Conservation (phyloP, 2,113 vertebrate genomes). For the Piprites chloris region DNA sequence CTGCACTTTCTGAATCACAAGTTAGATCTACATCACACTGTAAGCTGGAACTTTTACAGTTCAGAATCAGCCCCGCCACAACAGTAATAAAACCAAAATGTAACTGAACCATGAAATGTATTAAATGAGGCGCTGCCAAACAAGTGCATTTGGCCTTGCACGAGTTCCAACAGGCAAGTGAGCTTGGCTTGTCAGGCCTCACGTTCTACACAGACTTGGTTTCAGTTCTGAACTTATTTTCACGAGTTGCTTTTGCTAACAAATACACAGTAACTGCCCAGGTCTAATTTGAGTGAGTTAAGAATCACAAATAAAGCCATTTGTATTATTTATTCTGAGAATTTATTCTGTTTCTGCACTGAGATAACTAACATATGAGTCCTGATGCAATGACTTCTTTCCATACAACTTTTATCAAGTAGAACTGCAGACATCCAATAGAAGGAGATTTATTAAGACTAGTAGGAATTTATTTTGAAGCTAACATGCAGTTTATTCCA, state of each 20-base stretch:
- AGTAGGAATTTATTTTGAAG: background rate
- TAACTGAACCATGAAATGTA: background rate
- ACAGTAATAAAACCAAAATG: background rate
- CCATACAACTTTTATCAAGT: background rate
- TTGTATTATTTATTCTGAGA: too few species aligned
- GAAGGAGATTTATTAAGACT: background rate
- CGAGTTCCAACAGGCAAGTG: too few species aligned
- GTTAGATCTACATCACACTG: too few species aligned
- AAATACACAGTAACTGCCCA: background rate
- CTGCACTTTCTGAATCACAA: background rate
- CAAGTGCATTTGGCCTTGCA: background rate
- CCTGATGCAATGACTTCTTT: background rate
- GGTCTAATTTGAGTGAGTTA: background rate
- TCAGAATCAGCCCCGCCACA: background rate
- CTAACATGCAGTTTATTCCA: background rate
- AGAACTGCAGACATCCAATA: background rate
- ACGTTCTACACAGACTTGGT: background rate
- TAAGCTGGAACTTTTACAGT: background rate
- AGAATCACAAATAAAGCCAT: background rate
- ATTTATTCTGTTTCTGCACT: background rate
- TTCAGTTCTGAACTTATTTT: background rate
- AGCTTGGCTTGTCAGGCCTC: background rate
- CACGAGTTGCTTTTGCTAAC: background rate
- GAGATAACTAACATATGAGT: background rate
- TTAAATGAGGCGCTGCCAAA: background rate